Percentiles rank a stretch among this genome's conserved stretches.
Conservation (phyloP, 2,113 vertebrate genomes). For the Scomber colias region DNA sequence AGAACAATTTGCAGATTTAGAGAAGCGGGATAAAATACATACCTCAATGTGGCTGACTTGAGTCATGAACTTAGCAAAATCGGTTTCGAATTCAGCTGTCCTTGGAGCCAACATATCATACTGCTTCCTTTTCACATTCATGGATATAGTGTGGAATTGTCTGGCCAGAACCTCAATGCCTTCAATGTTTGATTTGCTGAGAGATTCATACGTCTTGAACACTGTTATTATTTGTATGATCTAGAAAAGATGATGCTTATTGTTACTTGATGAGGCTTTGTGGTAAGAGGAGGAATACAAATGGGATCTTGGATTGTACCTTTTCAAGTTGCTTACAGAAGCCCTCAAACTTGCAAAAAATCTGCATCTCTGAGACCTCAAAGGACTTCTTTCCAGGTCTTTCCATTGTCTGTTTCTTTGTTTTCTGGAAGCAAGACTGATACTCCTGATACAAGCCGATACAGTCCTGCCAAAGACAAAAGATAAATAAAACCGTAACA, state of each 20-base stretch:
- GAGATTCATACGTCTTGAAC: slow-evolving; percentile 82
- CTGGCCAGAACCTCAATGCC: slow-evolving; percentile 86
- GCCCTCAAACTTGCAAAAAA: slow-evolving; percentile 88
- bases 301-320: slow-evolving; percentile 64
- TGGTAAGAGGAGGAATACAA: neutral
- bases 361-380: slow-evolving; percentile 87
- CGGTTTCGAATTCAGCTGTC: slow-evolving; percentile 86
- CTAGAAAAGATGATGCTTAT: slow-evolving; percentile 76
- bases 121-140: slow-evolving; percentile 85
- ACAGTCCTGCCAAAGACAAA: slow-evolving; percentile 83
- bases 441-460: slow-evolving; percentile 86
- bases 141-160: slow-evolving; percentile 86
- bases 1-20: neutral
- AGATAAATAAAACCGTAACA: neutral
- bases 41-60: slow-evolving; percentile 87
- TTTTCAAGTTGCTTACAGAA: slow-evolving; percentile 89
- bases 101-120: slow-evolving; percentile 87
- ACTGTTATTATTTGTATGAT: slow-evolving; percentile 86
- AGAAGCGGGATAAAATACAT: slow-evolving; percentile 32
- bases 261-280: slow-evolving; percentile 15
- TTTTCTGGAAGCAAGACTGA: slow-evolving; percentile 85
- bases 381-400: slow-evolving; percentile 80
- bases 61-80: slow-evolving; percentile 85
- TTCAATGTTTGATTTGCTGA: slow-evolving; percentile 86
- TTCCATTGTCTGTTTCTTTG: slow-evolving; percentile 80